Conservation (phyloP, 1,140 invertebrate genomes). For the Paracyclopina nana region DNA sequence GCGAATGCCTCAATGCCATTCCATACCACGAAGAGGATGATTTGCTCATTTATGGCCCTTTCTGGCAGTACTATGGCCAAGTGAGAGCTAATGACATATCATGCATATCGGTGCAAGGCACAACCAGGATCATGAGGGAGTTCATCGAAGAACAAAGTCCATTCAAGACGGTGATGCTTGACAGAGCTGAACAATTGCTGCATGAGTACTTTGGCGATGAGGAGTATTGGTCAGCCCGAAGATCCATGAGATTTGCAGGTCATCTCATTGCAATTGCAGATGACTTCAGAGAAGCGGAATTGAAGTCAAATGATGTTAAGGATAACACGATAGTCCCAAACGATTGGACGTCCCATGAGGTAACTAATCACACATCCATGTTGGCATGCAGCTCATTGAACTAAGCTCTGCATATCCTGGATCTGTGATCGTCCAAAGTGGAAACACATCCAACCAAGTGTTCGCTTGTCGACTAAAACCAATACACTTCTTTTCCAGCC, state of each 20-base stretch:
- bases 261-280: constrained; percentile 45
- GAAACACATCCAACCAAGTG: too few species aligned
- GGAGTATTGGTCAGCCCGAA: constrained; percentile 61
- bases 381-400: too few species aligned
- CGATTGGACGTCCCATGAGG: constrained; percentile 43
- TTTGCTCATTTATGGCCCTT: constrained; percentile 28
- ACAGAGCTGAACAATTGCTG: constrained; percentile 66
- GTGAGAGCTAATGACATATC: constrained; percentile 34
- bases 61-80: constrained; percentile 42
- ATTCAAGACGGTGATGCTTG: constrained; percentile 47
- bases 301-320: constrained; percentile 41
- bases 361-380: constrained; percentile 22
- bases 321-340: constrained; percentile 36
- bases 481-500: constrained; percentile 14
- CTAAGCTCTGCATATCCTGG: too few species aligned
- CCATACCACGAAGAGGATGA: constrained; percentile 21
- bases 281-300: constrained; percentile 40
- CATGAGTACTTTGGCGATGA: constrained; percentile 56
- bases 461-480: too few species aligned
- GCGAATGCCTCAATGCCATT: constrained; percentile 28
- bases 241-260: constrained; percentile 72
- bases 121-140: constrained; percentile 36
- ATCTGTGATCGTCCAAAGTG: too few species aligned
- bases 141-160: constrained; percentile 11
- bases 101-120: constrained; percentile 69